A percentile compares a stretch with the other conserved stretches of the same genome.
phyloP scores from a whole-genome alignment of 1,140 invertebrate genomes.

The Drepana arcuata region DNA sequence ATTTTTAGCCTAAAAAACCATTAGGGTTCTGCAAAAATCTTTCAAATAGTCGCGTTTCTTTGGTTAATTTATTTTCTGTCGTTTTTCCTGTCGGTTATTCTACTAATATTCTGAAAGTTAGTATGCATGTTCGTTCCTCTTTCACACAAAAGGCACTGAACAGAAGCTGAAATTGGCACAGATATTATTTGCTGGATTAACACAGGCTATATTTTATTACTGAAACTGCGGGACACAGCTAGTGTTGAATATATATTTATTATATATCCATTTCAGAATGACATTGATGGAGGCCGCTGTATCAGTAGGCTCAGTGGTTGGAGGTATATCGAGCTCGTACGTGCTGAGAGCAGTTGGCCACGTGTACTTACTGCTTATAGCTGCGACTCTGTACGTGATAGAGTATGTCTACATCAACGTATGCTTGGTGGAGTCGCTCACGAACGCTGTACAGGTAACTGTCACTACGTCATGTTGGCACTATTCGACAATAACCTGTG shows the following conservation, averaged over 20 bases:
- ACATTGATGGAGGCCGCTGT: conserved; percentile 74
- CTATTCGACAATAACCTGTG: too few species aligned
- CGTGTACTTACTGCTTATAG: conserved; percentile 48
- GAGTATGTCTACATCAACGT: conserved; percentile 38
- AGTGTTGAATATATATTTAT: too few species aligned
- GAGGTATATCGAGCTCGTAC: conserved; percentile 73
- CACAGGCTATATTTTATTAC: conserved; percentile 40
- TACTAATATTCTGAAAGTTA: too few species aligned
- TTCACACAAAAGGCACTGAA: too few species aligned
- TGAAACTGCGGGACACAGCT: conserved; percentile 75
- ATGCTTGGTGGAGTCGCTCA: conserved; percentile 41
- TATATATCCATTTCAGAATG: conserved; percentile 64
- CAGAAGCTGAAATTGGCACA: too few species aligned
- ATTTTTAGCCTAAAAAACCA: too few species aligned
- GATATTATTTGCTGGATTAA: background rate
- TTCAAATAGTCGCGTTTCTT: too few species aligned
- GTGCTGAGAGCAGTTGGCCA: conserved; percentile 68
- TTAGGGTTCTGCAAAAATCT: too few species aligned
- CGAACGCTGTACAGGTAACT: conserved; percentile 39
- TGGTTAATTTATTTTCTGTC: too few species aligned
- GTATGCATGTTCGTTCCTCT: too few species aligned
- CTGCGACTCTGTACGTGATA: conserved; percentile 27
- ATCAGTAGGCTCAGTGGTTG: conserved; percentile 73
- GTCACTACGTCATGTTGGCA: too few species aligned
- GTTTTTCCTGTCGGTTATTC: too few species aligned